Percentiles rank a stretch among this genome's conserved stretches.
phyloP scores from a whole-genome alignment of 2,113 vertebrate genomes.

The Thalassoma bifasciatum region DNA sequence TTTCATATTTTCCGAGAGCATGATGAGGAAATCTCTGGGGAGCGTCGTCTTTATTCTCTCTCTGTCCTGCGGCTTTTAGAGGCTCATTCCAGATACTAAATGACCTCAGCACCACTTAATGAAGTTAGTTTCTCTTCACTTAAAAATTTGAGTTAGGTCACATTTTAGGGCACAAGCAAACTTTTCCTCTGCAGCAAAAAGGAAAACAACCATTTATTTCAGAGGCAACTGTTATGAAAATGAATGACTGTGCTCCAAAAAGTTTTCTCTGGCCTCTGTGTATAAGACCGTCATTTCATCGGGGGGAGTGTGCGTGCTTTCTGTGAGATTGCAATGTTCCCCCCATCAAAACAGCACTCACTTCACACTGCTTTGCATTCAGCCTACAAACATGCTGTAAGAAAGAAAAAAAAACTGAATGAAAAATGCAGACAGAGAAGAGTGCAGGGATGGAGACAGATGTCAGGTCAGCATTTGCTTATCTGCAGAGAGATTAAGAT shows the following conservation, averaged over 20 bases:
- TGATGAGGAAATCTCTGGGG: not conserved
- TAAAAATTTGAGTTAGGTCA: constrained; percentile 4
- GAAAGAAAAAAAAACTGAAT: constrained; percentile 7
- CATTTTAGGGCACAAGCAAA: not conserved
- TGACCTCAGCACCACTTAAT: not conserved
- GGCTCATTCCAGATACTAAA: not conserved
- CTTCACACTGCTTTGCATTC: constrained; percentile 3
- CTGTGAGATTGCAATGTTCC: not conserved
- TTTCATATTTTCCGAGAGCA: not conserved
- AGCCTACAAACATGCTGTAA: not conserved
- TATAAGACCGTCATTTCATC: not conserved
- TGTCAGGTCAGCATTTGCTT: constrained; percentile 56
- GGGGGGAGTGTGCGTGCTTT: not conserved
- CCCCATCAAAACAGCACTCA: not conserved
- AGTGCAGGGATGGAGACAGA: constrained; percentile 1
- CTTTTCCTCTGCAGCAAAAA: not conserved
- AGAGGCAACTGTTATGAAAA: not conserved
- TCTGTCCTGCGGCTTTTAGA: not conserved
- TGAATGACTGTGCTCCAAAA: not conserved
- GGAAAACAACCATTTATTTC: constrained; percentile 6
- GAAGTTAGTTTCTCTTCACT: constrained; percentile 11
- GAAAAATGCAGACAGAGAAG: not conserved
- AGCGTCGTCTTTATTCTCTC: not conserved
- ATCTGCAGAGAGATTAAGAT: constrained; percentile 67
- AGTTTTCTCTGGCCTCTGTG: not conserved